Evolutionary conservation across 2,113 vertebrate species (phyloP).

Genomic region (Ariopsis seemanni): DNA sequence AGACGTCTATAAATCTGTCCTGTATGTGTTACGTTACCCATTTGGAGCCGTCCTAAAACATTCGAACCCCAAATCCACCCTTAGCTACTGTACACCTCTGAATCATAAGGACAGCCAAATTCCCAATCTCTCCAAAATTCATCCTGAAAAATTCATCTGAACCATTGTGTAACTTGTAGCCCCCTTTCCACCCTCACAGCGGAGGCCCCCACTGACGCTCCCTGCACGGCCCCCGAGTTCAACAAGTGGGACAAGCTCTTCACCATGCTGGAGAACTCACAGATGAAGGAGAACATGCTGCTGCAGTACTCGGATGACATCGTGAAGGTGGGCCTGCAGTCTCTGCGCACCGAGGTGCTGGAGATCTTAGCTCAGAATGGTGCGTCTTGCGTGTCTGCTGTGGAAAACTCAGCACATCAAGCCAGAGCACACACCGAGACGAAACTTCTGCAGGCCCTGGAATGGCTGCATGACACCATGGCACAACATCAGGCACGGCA

Average conservation of each 20-base stretch:
- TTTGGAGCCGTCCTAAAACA: background rate
- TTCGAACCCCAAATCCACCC: background rate
- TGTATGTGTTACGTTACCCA: background rate
- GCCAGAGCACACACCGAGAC: conserved; percentile 65
- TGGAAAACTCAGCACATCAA: conserved; percentile 66
- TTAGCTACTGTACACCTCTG: background rate
- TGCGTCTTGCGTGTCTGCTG: conserved; percentile 55
- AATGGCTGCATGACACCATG: conserved; percentile 49
- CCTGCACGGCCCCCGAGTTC: conserved; percentile 77
- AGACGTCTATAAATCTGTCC: background rate
- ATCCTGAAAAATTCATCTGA: rapidly evolving
- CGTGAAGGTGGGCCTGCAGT: conserved; percentile 79
- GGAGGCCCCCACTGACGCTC: conserved; percentile 49
- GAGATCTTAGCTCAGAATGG: conserved; percentile 71
- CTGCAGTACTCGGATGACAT: conserved; percentile 83
- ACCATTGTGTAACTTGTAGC: background rate
- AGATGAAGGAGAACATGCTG: conserved; percentile 94
- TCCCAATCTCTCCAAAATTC: background rate
- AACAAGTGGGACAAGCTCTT: conserved; percentile 95
- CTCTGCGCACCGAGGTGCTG: conserved; percentile 77
- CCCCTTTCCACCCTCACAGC: background rate
- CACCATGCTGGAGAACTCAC: conserved; percentile 93
- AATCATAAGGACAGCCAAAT: too few species aligned
- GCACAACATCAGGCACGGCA: conserved; percentile 58
- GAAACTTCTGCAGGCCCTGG: conserved; percentile 62